Base-by-base conservation (phyloP, 2,797 vertebrate genomes). In the Hoplostethus atlanticus region DNA sequence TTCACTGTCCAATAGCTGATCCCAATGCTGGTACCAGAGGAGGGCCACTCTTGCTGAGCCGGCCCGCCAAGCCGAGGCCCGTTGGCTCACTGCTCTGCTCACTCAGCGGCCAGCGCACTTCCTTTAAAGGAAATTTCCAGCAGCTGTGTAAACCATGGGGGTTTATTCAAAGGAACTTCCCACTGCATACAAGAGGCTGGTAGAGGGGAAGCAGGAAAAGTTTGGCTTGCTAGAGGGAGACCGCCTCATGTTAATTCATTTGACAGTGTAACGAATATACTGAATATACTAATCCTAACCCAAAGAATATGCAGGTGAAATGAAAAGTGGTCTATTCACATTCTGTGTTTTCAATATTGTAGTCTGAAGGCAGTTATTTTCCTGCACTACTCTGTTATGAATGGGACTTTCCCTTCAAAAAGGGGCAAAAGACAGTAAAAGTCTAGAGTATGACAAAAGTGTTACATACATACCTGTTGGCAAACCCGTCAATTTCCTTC, bases 81-180 rank as follows among this genome's bases (percentile, higher is more conserved):
- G n/a, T 61, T 15, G 38, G 46, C 57, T 57, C 40, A 28, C 61
- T 62, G 76, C 78, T 69, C 34, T 0, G 58, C 76, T 71, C 17
- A 12, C 67, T 79, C 70, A 57, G 77, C 78, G 70, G 84, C 88
- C 89, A 81, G 60, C 84, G 65, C 61, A 75, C 90, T 93, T 95
- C 93, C 94, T 94, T 94, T 94, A 94, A 95, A 94, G 93, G 94
- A 94, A 92, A 94, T 93, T 91, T 93, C 79, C 85, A 91, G 89
- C 92, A 94, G 93, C 92, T 93, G 93, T 92, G 87, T 92, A 94
- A 94, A 94, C 89, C 75, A 40, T 48, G 73, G 71, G 76, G 80
- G 76, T 80, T 92, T 86, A 88, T 85, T 91, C 78, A 80, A 81
- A 83, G 78, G 80, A 73, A 92, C 89, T 87, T 88, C 80, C 86